Base-by-base conservation (phyloP, 2,113 vertebrate species). In the Gyps fulvus region DNA sequence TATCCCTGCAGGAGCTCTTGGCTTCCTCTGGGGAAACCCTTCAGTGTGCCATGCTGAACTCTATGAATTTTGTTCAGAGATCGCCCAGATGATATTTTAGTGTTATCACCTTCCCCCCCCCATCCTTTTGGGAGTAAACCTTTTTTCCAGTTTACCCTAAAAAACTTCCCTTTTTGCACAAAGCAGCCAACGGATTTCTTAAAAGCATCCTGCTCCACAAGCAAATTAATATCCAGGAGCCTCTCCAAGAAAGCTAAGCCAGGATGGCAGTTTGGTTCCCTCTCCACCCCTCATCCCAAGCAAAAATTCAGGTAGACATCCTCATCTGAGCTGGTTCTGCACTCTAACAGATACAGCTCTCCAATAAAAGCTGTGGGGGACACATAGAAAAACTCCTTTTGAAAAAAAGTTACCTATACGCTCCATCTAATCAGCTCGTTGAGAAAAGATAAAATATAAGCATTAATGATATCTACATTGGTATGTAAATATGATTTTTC, bases 361-460 rank as follows among this genome's bases (percentile, higher is more conserved):
- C 7, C 4, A 1, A 63, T 11, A 36, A 47, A 63, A 63, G 14
- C 55, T 36, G 40, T 21, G 80, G 26, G 22, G 11, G 2, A 55
- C 31, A 21, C 7, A 3, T 2, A 69, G 57, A 49, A 58, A 79
- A 71, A 21, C 31, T 71, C 50, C 22, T 36, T 54, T 54, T 54
- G 27, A 29, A 31, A 31, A 10, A 22, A 27, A 43, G 17, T 38
- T 36, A 32, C 34, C 26, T 2, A 1, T 13, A 13, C 2, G 1
- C 26, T 36, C 10, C 42, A 13, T 16, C 15, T 36, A 12, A 63
- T 32, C 40, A 58, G 49, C n/a, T 57, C 2, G 0, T 10, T 47
- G 65, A 6, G 49, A 57, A 42, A 62, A 71, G 65, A 19, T 16
- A 45, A 67, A 29, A 38, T 8, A 4, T 6, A 42, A 58, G 18